Evolutionary conservation across 2,888 invertebrate species (phyloP), one percentile per base, ranked within the genome.

Genomic region (Seira musarum): DNA sequence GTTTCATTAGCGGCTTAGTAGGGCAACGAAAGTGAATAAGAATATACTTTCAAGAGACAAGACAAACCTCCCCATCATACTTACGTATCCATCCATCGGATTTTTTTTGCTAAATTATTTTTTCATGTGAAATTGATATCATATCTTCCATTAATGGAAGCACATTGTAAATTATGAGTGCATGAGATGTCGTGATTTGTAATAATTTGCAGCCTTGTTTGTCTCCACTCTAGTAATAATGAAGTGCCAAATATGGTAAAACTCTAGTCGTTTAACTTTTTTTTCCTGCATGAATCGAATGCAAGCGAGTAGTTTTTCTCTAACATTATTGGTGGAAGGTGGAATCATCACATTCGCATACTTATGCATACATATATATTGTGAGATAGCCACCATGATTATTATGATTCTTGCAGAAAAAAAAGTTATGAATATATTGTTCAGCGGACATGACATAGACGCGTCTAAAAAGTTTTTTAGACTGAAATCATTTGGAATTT

Each of bases 141-240:
- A 80, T 75, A 80, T 80, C 53, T 53, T 64, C 80, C 80, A 74
- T 80, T 80, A 80, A 80, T 80, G 80, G 80, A 65, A 80, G 66
- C 70, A 40, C 65, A 57, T 17, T 70, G 75, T 74, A 80, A 80
- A 80, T 74, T 80, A 80, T 75, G 80, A 80, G 80, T 80, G 80
- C 80, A 80, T 75, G 75, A 74, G 69, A 80, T 80, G 80, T 75
- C 80, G 70, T 80, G 75, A 80, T 80, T 80, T 80, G 75, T 80
- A 80, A 75, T 80, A 80, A 80, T 80, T 80, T 80, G 80, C 75
- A 80, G 71, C 80, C 80, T 80, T 80, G 80, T 80, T 80, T 80
- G 80, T 80, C 80, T 75, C 80, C 80, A 75, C 74, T 66, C 64
- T 66, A 63, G 75, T 75, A 75, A 80, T 80, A 80, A 80, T 80